Conservation (phyloP, 2,113 vertebrate species). For the Chionis minor region DNA sequence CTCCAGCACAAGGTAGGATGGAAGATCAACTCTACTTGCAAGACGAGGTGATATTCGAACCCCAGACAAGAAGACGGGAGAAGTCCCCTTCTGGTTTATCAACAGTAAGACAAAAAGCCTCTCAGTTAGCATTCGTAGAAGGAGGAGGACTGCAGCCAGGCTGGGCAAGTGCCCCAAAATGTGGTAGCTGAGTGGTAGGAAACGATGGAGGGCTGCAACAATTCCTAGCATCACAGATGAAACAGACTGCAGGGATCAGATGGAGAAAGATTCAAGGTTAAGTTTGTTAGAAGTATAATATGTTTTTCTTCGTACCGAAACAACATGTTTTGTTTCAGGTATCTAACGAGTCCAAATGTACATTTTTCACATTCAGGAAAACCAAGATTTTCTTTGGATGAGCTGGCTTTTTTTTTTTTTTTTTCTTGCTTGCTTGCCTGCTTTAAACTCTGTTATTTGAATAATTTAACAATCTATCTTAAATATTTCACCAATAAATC, state of each 20-base stretch:
- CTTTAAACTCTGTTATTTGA: constrained; percentile 26
- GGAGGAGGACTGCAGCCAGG: background rate
- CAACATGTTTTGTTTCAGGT: background rate
- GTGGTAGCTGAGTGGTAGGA: background rate
- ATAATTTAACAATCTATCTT: constrained; percentile 44
- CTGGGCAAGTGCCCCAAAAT: accelerated
- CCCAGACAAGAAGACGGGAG: background rate
- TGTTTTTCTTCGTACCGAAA: background rate
- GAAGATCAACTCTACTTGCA: background rate
- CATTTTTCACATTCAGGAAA: background rate
- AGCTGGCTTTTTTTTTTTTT: background rate
- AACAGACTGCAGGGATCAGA: background rate
- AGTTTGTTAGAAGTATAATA: background rate
- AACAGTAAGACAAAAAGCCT: background rate
- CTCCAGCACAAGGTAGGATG: background rate
- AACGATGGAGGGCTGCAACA: background rate
- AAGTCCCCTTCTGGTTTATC: background rate
- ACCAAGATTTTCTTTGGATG: background rate
- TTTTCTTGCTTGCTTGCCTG: background rate
- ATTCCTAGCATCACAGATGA: background rate
- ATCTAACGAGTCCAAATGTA: background rate
- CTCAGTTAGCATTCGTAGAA: background rate
- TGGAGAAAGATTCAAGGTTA: background rate
- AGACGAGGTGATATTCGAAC: background rate
- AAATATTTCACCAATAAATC: constrained; percentile 66